phyloP scores from a whole-genome alignment of 2,797 vertebrate genomes.

The Intellagama lesueurii region DNA sequence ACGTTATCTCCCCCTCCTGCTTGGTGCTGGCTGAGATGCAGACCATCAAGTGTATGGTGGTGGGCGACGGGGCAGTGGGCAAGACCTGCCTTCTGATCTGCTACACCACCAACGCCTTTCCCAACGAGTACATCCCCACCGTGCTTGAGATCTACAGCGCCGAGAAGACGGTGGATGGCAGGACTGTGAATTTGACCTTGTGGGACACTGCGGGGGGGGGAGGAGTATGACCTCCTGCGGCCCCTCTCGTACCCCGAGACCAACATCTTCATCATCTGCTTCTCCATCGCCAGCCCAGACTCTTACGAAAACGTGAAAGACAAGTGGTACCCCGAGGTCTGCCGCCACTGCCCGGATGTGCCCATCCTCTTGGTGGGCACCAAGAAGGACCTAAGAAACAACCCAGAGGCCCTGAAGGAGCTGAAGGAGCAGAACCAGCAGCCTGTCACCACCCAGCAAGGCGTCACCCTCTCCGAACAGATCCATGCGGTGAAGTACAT shows the following conservation, averaged over 20 bases:
- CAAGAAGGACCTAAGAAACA: constrained; percentile 86
- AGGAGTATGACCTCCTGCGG: constrained; percentile 86
- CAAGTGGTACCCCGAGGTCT: constrained; percentile 88
- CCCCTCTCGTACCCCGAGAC: constrained; percentile 86
- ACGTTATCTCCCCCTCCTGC: too few relatives aligned
- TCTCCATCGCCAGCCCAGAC: constrained; percentile 85
- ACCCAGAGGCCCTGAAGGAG: constrained; percentile 82
- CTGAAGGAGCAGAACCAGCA: constrained; percentile 86
- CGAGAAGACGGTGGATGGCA: constrained; percentile 82
- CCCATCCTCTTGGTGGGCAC: constrained; percentile 88
- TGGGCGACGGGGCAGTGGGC: constrained; percentile 87
- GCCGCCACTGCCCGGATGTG: constrained; percentile 85
- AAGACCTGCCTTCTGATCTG: constrained; percentile 90
- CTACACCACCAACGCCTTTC: constrained; percentile 89
- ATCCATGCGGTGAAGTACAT: constrained; percentile 87
- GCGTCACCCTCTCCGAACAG: constrained; percentile 81
- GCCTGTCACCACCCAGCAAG: constrained; percentile 84
- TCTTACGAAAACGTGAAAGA: constrained; percentile 88
- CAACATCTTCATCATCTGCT: constrained; percentile 89
- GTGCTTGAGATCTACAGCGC: constrained; percentile 91
- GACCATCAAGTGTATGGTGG: constrained; percentile 89
- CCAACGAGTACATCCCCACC: constrained; percentile 89
- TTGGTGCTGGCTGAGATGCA: constrained; percentile 75
- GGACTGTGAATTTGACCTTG: constrained; percentile 83
- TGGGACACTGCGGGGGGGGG: constrained; percentile 87